Conservation (phyloP, 2,888 invertebrate species). For the Drosophila infuscata region DNA sequence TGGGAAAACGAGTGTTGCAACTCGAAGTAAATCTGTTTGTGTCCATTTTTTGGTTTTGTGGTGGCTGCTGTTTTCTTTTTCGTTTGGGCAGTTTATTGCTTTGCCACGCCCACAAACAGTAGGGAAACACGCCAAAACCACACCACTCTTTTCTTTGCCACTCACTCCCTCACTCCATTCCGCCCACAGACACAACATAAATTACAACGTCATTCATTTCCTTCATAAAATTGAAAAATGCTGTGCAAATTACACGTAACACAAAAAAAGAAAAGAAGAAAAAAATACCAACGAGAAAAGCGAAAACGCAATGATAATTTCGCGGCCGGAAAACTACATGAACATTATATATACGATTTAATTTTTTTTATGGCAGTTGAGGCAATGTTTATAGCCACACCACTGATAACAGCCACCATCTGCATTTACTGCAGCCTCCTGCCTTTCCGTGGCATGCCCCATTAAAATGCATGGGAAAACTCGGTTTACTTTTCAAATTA, state of each 20-base stretch:
- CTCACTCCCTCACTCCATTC: too few species aligned
- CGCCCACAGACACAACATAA: conserved; percentile 58
- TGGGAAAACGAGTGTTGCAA: conserved; percentile 16
- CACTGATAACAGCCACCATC: conserved; percentile 28
- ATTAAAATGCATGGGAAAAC: conserved; percentile 35
- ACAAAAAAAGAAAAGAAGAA: conserved; percentile 38
- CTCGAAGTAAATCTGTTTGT: conserved; percentile 61
- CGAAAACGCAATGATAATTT: conserved; percentile 60
- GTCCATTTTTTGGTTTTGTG: conserved; percentile 46
- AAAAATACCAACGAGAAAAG: conserved; percentile 13
- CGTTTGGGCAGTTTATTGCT: conserved; percentile 47
- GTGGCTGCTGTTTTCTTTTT: conserved; percentile 21
- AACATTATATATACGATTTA: conserved; percentile 20
- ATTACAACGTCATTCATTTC: conserved; percentile 77
- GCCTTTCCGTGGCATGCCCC: conserved; percentile 26
- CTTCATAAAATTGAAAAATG: conserved; percentile 81
- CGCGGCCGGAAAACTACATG: conserved; percentile 62
- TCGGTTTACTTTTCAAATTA: conserved; percentile 7
- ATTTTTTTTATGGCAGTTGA: conserved; percentile 21
- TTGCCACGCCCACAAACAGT: conserved; percentile 20
- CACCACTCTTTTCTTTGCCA: neutral
- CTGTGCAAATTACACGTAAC: conserved; percentile 78
- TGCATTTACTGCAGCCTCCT: conserved; percentile 13
- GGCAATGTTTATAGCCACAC: conserved; percentile 16
- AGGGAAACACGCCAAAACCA: neutral